Evolutionary conservation across 2,888 invertebrate species (phyloP), one percentile per base, ranked within the genome.

Genomic region (Drosophila flavopinicola): DNA sequence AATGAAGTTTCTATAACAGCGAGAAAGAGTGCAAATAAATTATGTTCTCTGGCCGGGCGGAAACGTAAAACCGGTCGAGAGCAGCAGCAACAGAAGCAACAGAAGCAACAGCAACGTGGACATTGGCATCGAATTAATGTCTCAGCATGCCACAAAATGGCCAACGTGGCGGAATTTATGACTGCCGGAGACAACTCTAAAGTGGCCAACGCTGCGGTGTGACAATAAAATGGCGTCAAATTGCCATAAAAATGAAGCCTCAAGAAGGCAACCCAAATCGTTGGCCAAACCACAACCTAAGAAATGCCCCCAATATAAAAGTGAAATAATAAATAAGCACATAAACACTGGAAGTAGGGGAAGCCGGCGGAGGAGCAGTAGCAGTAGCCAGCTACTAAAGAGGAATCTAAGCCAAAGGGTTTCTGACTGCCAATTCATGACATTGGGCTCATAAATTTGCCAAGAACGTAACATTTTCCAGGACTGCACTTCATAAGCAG

Each of bases 151-250:
- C 88, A 52, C 88, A 85, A 84, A 80, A 87, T 83, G 84, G 76
- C 79, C 84, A 68, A 87, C 73, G 73, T 80, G 78, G 65, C 77
- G 63, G 64, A 87, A 87, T 80, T 80, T 80, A 80, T 80, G 80
- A 72, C 60, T 68, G 52, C 66, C 66, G 79, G 84, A 80, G 88
- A 80, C 79, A 80, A 83, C 88, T 87, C 86, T 75, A 64, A 87
- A 87, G 87, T 79, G 86, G 85, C 85, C 87, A 58, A 52, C 58
- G 39, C 75, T 64, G 83, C 79, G 63, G 86, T 67, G 88, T 87
- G 87, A 80, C 80, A 80, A 80, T 87, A 80, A 80, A 80, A 80
- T 65, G 84, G 80, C 84, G 86, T 87, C 86, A 85, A 87, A 80
- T 80, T 79, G 86, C 80, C 86, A 80, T 80, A 87, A 80, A 80